A percentile compares a stretch with the other conserved stretches of the same genome.
Conservation (phyloP, 2,113 vertebrate genomes). For the Acanthochromis polyacanthus region DNA sequence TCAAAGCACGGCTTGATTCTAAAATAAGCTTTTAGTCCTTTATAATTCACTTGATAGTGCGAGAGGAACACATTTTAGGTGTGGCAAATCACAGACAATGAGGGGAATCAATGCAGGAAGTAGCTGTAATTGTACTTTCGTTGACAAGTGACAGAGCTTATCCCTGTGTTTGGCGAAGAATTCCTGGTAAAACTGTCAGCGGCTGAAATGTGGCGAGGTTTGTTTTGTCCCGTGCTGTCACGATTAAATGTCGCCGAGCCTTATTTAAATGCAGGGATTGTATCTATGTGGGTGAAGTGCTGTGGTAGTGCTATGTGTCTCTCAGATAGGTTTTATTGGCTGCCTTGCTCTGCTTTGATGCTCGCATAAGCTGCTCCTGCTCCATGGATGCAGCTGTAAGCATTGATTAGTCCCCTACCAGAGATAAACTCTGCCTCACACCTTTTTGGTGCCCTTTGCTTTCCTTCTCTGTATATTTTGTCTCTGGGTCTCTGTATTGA, state of each 20-base stretch:
- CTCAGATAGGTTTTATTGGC: constrained; percentile 34
- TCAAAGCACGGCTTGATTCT: not conserved
- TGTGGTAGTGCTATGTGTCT: constrained; percentile 23
- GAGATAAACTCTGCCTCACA: constrained; percentile 14
- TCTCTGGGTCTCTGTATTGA: constrained; percentile 2
- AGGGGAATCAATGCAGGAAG: constrained; percentile 31
- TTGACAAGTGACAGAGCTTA: constrained; percentile 46
- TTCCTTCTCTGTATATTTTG: constrained; percentile 4
- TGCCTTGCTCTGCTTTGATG: constrained; percentile 43
- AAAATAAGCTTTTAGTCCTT: constrained; percentile 18
- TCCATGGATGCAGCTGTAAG: constrained; percentile 30
- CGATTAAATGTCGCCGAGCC: constrained; percentile 57
- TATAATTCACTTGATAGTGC: not conserved
- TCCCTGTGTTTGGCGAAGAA: constrained; percentile 31
- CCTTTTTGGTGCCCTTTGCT: constrained; percentile 4
- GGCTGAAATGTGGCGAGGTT: constrained; percentile 49
- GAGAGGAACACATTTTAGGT: constrained; percentile 8
- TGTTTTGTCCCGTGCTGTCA: constrained; percentile 63
- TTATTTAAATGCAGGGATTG: constrained; percentile 71
- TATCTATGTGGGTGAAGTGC: constrained; percentile 44
- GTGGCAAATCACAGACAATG: constrained; percentile 35
- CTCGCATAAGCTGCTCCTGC: constrained; percentile 32
- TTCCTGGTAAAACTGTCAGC: constrained; percentile 58
- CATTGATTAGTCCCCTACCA: constrained; percentile 38
- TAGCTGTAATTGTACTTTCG: constrained; percentile 30